Evolutionary conservation across 2,797 vertebrate species (phyloP), one percentile per base, ranked within the genome.

Genomic region (Gambusia yucatana): DNA sequence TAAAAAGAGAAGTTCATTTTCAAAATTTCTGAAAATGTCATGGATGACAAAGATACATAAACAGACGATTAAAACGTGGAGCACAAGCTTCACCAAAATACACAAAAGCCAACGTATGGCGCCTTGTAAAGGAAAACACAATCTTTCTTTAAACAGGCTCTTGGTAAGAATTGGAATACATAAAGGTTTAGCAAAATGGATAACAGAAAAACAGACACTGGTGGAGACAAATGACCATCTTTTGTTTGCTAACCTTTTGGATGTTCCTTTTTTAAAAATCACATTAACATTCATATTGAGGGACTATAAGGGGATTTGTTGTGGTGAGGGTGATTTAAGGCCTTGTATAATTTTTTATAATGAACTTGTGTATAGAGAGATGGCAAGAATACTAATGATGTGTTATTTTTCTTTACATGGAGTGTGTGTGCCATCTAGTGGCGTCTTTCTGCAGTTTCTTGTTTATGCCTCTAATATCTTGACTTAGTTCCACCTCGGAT

Each of bases 401-500:
- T 4, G 2, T 17, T 72, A 20, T 16, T 69, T 76, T 80, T n/a
- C 65, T 63, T 4, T 25, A 73, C 6, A 28, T 86, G 82, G 81
- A 79, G 55, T 79, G 46, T 82, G 74, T 44, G 83, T 93, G 78
- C 91, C 93, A 83, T 83, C 95, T 82, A 79, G 78, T 95, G 94
- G 67, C 25, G 3, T 33, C 33, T 43, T 61, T 57, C 70, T 89
- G 33, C n/a, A 39, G 22, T 11, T 65, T 72, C 28, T 8, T 25
- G 13, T 84, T 82, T 30, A 77, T 79, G 46, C 13, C 22, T 76
- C 30, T 52, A 36, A 84, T 84, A 75, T 87, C 83, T 83, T 73
- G 70, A 0, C 50, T 79, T 90, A 99, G 98, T 92, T 99, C 98
- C 83, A 97, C 97, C 10, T 98, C 98, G 57, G 98, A 99, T 92